A percentile compares a stretch with the other conserved stretches of the same genome.
Evolutionary conservation across 1,140 invertebrate species (phyloP).

Genomic region (Sesamia nonagrioides): DNA sequence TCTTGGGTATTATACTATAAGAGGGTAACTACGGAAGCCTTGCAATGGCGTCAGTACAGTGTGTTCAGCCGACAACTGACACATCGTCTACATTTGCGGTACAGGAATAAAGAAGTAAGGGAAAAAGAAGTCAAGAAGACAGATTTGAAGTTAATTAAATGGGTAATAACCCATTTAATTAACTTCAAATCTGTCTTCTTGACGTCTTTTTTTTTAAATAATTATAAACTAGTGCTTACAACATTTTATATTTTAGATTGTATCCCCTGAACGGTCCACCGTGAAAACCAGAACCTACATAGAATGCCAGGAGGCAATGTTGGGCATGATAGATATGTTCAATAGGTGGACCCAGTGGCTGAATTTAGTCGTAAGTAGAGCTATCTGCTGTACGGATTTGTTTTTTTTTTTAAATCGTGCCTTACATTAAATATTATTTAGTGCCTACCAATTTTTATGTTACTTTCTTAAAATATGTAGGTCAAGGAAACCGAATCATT

Average conservation of each 20-base stretch:
- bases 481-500: constrained; percentile 73
- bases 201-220: too few species aligned
- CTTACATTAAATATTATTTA: neutral
- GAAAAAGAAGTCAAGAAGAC: too few species aligned
- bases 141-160: too few species aligned
- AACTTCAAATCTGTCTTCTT: too few species aligned
- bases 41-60: constrained; percentile 82
- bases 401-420: too few species aligned
- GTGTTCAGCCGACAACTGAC: constrained; percentile 76
- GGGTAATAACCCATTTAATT: neutral
- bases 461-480: constrained; percentile 51
- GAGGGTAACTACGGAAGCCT: constrained; percentile 68
- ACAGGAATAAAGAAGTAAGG: constrained; percentile 74
- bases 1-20: constrained; percentile 70
- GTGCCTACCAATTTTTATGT: neutral
- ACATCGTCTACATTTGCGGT: constrained; percentile 68
- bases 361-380: constrained; percentile 68
- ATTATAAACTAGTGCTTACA: too few species aligned
- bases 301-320: constrained; percentile 74
- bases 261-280: constrained; percentile 67
- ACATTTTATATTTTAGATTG: constrained; percentile 62
- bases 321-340: constrained; percentile 79
- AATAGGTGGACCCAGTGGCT: constrained; percentile 79
- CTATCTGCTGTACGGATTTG: neutral
- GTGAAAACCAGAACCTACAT: constrained; percentile 70